Base-by-base conservation (phyloP, 2,888 invertebrate species). In the Uropetala carovei region DNA sequence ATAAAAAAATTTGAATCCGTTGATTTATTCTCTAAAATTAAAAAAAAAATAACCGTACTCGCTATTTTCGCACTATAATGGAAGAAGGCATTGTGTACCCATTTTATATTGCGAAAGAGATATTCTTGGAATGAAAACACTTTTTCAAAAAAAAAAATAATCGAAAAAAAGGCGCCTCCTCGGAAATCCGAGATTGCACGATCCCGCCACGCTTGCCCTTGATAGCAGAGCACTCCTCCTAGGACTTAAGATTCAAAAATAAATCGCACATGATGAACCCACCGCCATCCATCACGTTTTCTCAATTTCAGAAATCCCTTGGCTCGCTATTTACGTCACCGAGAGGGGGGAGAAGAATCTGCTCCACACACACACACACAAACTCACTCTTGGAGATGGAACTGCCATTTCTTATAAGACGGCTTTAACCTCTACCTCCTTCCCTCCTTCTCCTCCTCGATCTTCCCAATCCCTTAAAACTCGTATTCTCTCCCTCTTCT, bases 331-430 rank as follows among this genome's bases (percentile, higher is more conserved):
- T 89, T 89, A 89, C 89, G 89, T 89, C 89, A 68, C 64, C 30
- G 64, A n/a, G n/a, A n/a, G 64, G 89, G 18, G 43, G 89, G 30
- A 64, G 57, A 64, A 64, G 64, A 60, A 59, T 59, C 27, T 22
- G 22, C 86, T 64, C 22, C 64, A n/a, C 89, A 89, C 30, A 86
- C 86, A 27, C 86, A 60, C 86, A 10, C 64, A n/a, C 89, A 89
- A 14, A 86, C 86, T 59, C 86, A 60, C 86, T 89, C 64, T 60
- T 64, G 30, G n/a, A 89, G 64, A 89, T 89, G 89, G 89, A 89
- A 89, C 89, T 56, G 89, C 64, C 43, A 89, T 89, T 68, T 89
- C 89, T 43, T 43, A 56, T 43, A 43, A 60, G 43, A 89, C 4
- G 60, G n/a, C 30, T 27, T 82, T 16, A 16, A n/a, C 82, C 18